These are phyloP conservation scores for Elephas maximus DNA, from an alignment of 2,113 vertebrate species.

Conservation along the genomic window DNA sequence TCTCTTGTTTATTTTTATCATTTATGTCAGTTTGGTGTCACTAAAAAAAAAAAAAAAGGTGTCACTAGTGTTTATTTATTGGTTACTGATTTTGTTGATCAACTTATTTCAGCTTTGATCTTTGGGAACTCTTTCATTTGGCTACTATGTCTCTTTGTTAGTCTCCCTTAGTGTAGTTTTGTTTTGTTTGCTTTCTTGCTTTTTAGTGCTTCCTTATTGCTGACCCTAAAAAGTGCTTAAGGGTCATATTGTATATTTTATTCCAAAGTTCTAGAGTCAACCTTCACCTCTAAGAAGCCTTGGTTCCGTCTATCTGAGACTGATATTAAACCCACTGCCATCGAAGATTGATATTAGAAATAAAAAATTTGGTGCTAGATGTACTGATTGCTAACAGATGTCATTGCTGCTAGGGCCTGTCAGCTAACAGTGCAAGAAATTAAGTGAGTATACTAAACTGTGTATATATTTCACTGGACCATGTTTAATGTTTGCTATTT, in stretches of 20 bases:
- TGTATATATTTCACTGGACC: not conserved
- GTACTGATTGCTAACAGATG: not conserved
- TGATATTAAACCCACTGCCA: not conserved
- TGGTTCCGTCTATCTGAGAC: not conserved
- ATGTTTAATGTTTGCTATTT: too few relatives aligned
- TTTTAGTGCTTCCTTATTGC: too few relatives aligned
- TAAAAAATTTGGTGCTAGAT: not conserved
- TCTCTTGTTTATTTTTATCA: not conserved
- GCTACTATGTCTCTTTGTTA: not conserved
- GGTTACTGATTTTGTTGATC: not conserved
- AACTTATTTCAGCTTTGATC: not conserved
- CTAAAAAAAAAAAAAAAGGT: too few relatives aligned
- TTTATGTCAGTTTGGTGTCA: not conserved
- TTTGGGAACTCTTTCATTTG: not conserved
- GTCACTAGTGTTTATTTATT: not conserved
- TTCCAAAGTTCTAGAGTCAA: not conserved
- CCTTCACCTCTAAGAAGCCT: not conserved
- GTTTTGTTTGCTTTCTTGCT: too few relatives aligned
- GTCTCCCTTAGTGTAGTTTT: not conserved
- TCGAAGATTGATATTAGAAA: not conserved
- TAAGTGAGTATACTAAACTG: not conserved
- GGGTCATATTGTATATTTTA: too few relatives aligned
- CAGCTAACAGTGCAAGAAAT: not conserved
- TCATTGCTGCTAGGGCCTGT: not conserved
- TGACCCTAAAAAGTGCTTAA: too few relatives aligned